Percentiles rank a stretch among this genome's conserved stretches.
These are phyloP conservation scores for Drosophila emarginata DNA, from an alignment of 2,888 invertebrate species.

Conservation along the genomic window DNA sequence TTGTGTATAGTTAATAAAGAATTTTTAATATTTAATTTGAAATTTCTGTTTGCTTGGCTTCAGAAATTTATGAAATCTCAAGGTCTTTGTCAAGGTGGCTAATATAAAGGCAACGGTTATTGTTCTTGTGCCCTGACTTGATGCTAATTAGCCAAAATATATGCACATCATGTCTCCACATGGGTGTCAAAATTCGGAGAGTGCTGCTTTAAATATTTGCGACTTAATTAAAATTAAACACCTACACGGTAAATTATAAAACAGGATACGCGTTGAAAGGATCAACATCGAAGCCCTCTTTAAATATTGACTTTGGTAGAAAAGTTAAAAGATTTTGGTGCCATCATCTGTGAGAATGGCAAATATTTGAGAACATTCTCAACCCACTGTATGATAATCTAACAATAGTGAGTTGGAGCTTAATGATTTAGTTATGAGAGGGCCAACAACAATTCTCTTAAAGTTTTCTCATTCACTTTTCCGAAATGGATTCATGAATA, in stretches of 20 bases:
- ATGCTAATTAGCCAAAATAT: constrained; percentile 55
- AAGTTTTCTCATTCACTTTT: neutral
- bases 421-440: constrained; percentile 65
- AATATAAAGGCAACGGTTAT: neutral
- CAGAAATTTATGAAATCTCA: constrained; percentile 9
- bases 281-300: constrained; percentile 24
- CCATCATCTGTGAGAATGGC: constrained; percentile 25
- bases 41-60: neutral
- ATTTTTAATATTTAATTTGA: constrained; percentile 7
- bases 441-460: constrained; percentile 13
- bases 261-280: constrained; percentile 23
- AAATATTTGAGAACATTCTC: constrained; percentile 18
- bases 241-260: constrained; percentile 10
- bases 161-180: constrained; percentile 54
- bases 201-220: constrained; percentile 33
- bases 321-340: constrained; percentile 14
- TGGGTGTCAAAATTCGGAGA: constrained; percentile 13
- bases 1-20: constrained; percentile 14
- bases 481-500: constrained; percentile 33
- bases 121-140: constrained; percentile 16
- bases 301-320: constrained; percentile 42
- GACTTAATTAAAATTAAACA: constrained; percentile 44
- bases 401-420: constrained; percentile 7
- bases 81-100: constrained; percentile 11
- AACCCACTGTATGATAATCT: neutral